These are phyloP conservation scores for Spatulosminthurus flaviceps DNA, from an alignment of 2,888 invertebrate species.

Conservation along the genomic window DNA sequence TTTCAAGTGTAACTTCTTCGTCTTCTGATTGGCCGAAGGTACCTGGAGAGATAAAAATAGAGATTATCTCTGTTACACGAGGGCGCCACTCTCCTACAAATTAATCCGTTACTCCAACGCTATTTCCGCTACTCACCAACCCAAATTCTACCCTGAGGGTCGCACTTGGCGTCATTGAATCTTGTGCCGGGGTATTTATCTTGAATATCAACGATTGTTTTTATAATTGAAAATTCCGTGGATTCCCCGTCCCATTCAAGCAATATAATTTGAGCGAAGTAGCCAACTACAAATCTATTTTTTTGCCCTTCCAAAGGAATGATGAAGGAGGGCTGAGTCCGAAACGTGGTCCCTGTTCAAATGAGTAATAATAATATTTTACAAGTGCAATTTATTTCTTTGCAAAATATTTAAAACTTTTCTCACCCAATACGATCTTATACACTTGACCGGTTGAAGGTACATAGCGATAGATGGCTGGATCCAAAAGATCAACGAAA, in stretches of 20 bases:
- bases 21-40: not conserved
- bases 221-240: constrained; percentile 66
- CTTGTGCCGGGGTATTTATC: constrained; percentile 71
- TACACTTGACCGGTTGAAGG: constrained; percentile 51
- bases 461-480: constrained; percentile 54
- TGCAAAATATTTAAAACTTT: too few species aligned
- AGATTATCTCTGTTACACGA: too few species aligned
- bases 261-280: constrained; percentile 71
- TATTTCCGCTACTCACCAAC: constrained; percentile 72
- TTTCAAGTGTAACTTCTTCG: too few species aligned
- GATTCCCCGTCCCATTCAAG: constrained; percentile 74
- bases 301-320: constrained; percentile 73
- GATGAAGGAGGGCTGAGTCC: constrained; percentile 70
- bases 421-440: too few species aligned
- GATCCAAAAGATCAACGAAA: constrained; percentile 58
- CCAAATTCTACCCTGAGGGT: constrained; percentile 73
- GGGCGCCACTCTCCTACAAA: too few species aligned
- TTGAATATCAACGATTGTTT: constrained; percentile 70
- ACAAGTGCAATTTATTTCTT: too few species aligned
- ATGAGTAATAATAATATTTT: too few species aligned
- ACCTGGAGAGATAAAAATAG: not conserved
- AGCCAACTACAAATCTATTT: constrained; percentile 74
- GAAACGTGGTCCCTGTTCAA: too few species aligned
- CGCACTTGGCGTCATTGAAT: constrained; percentile 83
- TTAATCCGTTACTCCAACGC: too few species aligned